These are phyloP conservation scores for Sebastes nivosus DNA, from an alignment of 2,797 vertebrate species.

Conservation along the genomic window DNA sequence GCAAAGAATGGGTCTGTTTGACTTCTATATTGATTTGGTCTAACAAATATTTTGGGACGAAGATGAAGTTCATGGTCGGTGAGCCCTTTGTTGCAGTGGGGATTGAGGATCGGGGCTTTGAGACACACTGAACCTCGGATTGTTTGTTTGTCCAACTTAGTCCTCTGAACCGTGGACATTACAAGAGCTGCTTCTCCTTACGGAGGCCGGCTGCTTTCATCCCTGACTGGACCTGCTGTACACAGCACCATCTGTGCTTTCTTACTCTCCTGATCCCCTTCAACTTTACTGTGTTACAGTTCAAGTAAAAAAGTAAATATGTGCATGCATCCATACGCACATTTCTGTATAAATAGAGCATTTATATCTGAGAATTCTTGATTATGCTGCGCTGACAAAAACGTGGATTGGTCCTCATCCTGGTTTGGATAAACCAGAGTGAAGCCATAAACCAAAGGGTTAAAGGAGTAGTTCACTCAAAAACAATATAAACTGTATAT, in stretches of 20 bases:
- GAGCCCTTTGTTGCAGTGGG: neutral
- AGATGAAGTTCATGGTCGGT: neutral
- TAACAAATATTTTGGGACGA: neutral
- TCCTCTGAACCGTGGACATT: constrained; percentile 22
- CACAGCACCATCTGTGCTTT: neutral
- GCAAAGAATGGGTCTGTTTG: neutral
- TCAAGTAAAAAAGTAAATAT: neutral
- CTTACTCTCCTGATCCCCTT: neutral
- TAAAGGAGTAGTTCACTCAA: no score
- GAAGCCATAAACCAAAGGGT: neutral
- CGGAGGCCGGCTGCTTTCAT: constrained; percentile 17
- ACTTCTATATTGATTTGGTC: neutral
- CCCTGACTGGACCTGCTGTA: constrained; percentile 23
- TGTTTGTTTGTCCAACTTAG: constrained; percentile 17
- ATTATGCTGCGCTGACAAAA: neutral
- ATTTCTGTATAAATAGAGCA: neutral
- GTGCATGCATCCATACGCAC: no score
- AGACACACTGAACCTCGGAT: neutral
- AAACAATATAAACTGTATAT: no score
- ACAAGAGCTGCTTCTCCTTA: constrained; percentile 19
- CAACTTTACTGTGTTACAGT: neutral
- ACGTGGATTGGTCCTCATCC: neutral
- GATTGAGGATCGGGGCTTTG: neutral
- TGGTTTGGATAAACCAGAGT: neutral
- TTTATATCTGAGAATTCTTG: neutral